phyloP scores from a whole-genome alignment of 1,140 invertebrate species.

The Trinorchestia longiramus region DNA sequence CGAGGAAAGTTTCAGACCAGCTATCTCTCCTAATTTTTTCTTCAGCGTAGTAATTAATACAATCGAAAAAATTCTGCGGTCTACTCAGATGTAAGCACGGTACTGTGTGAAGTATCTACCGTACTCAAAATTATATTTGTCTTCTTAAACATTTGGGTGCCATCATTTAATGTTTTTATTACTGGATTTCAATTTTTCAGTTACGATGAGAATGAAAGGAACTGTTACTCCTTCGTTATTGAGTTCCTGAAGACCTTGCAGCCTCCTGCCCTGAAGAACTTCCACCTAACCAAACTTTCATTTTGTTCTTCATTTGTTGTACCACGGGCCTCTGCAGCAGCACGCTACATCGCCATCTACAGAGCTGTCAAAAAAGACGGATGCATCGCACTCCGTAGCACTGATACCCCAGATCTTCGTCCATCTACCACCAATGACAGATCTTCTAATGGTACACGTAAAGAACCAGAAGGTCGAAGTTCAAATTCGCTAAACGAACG shows the following conservation, averaged over 20 bases:
- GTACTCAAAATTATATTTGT: too few species aligned
- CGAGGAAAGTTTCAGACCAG: too few species aligned
- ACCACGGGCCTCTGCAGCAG: slow-evolving; percentile 80
- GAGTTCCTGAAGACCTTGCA: slow-evolving; percentile 77
- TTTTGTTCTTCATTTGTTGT: slow-evolving; percentile 85
- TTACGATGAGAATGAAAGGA: slow-evolving; percentile 81
- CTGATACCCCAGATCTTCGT: neutral
- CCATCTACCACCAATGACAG: neutral
- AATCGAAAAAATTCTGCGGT: too few species aligned
- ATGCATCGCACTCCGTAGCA: slow-evolving; percentile 68
- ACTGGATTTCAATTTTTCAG: slow-evolving; percentile 66
- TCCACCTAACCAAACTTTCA: slow-evolving; percentile 71
- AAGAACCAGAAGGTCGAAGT: neutral
- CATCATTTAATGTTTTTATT: too few species aligned
- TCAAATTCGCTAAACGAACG: neutral
- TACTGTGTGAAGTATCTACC: too few species aligned
- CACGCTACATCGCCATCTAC: slow-evolving; percentile 85
- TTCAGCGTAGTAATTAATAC: too few species aligned
- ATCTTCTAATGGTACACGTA: neutral
- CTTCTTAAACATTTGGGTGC: too few species aligned
- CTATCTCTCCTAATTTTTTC: too few species aligned
- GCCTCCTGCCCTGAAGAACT: slow-evolving; percentile 60
- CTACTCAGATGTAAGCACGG: too few species aligned
- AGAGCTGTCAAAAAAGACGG: slow-evolving; percentile 73
- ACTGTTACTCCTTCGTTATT: slow-evolving; percentile 85